Evolutionary conservation across 2,888 invertebrate species (phyloP).

Genomic region (Plusia festucae): DNA sequence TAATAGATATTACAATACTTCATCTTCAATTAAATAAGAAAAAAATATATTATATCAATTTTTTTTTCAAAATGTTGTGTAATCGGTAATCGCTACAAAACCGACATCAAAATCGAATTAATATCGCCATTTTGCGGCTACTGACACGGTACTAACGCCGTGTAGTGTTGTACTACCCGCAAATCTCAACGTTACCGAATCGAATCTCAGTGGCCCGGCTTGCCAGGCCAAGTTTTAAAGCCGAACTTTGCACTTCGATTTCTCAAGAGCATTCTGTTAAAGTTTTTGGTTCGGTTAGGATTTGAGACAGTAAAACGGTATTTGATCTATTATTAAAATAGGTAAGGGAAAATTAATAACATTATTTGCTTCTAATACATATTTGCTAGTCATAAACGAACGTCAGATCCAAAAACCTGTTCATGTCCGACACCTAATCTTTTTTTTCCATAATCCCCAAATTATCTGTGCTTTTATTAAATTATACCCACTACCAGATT

Average conservation of each 20-base stretch:
- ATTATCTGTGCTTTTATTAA: no score
- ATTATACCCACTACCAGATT: no score
- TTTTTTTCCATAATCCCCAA: no score
- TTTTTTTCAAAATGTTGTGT: not conserved
- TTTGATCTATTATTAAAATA: not conserved
- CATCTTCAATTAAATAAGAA: no score
- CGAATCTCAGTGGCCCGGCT: slow-evolving; percentile 22
- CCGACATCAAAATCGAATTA: not conserved
- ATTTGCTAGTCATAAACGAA: no score
- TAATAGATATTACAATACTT: no score
- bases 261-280: slow-evolving; percentile 28
- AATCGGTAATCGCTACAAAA: not conserved
- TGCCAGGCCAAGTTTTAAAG: slow-evolving; percentile 29
- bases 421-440: no score
- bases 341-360: not conserved
- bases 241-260: slow-evolving; percentile 38
- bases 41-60: no score
- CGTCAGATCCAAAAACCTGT: no score
- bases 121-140: slow-evolving; percentile 20
- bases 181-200: slow-evolving; percentile 25
- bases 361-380: no score
- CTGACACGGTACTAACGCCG: slow-evolving; percentile 9
- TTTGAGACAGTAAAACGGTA: not conserved
- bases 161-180: slow-evolving; percentile 10
- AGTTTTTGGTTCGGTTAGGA: not conserved